Evolutionary conservation across 2,888 invertebrate genomes (phyloP), one percentile per base, ranked within the genome.

Genomic region (Stramonita haemastoma): DNA sequence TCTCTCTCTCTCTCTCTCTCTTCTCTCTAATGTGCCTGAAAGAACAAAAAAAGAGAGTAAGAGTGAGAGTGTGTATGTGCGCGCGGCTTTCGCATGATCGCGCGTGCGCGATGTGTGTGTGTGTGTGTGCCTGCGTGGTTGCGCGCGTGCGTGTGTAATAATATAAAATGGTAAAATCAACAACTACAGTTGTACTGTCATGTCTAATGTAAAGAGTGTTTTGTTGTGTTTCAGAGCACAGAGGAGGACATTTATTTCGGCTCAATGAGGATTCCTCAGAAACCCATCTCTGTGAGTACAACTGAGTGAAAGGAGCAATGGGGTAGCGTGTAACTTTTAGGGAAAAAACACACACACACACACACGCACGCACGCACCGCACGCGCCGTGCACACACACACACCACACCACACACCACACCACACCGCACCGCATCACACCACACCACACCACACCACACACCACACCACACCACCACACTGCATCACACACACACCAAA

Each of bases 181-280:
- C 46, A 2, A 46, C 4, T 46, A 2, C 8, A 46, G 29, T 5
- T n/a, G 29, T 77, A 26, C 29, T 79, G 79, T 79, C 1, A 2
- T 79, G n/a, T n/a, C 15, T 26, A 22, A 5, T 79, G 29, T 29
- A 6, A 46, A 8, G 46, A 2, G 4, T 46, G 46, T 86, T 66
- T 66, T 66, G 66, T 26, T 70, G 29, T 83, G 84, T 94, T 92
- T 86, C 93, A 93, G 93, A 92, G 87, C 77, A 90, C 92, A 85
- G 93, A 92, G 70, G 92, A 91, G 90, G 93, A 94, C 86, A 91
- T 93, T 15, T 90, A 89, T 87, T 92, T 93, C 86, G 94, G 94
- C 81, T 93, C 94, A 86, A 94, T 94, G 93, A 93, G 26, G 19
- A 79, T 79, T 13, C 77, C 77, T 1, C 85, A 85, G 85, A 57